Evolutionary conservation across 2,797 vertebrate species (phyloP).

Genomic region (Austrolebias charrua): DNA sequence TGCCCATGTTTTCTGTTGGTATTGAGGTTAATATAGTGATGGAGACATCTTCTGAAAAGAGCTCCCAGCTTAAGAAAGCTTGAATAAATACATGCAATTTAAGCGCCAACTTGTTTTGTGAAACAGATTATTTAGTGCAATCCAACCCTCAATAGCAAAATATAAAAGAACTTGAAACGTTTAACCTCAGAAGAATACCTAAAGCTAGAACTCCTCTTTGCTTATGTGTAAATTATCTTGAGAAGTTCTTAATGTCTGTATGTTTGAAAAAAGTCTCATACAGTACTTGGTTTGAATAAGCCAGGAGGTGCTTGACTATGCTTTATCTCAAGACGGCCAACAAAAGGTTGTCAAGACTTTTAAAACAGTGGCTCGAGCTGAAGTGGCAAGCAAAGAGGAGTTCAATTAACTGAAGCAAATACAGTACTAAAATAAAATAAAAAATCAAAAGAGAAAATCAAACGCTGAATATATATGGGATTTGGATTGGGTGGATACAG

Average conservation of each 20-base stretch:
- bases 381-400: constrained; percentile 19
- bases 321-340: constrained; percentile 21
- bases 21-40: constrained; percentile 19
- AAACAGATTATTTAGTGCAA: not conserved
- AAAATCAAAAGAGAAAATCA: constrained; percentile 3
- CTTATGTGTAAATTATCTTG: not conserved
- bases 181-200: not conserved
- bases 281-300: constrained; percentile 1
- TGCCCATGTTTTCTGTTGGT: constrained; percentile 35
- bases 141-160: not conserved
- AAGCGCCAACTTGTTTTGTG: not conserved
- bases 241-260: not conserved
- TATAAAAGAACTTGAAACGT: not conserved
- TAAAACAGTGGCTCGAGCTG: not conserved
- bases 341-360: constrained; percentile 8
- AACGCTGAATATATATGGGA: constrained; percentile 27
- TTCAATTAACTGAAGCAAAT: constrained; percentile 11
- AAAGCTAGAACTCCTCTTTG: not conserved
- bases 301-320: constrained; percentile 29
- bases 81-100: not conserved
- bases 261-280: not conserved
- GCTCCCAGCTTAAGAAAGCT: not conserved
- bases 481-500: constrained; percentile 23
- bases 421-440: constrained; percentile 15
- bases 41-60: not conserved